These are phyloP conservation scores for Mechanitis mazaeus DNA, from an alignment of 2,888 invertebrate genomes.

Conservation along the genomic window DNA sequence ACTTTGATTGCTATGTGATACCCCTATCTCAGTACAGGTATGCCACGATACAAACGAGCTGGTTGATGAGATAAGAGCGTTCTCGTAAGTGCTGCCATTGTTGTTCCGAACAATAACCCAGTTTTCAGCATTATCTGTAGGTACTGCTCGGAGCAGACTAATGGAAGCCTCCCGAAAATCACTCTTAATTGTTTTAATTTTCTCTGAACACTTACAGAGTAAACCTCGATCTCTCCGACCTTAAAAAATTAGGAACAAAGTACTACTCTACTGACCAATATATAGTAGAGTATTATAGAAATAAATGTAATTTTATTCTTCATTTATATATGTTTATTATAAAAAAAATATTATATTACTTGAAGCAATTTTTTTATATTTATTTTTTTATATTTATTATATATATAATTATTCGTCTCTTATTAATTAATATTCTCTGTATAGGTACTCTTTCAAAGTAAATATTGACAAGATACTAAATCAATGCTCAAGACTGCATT, in stretches of 20 bases:
- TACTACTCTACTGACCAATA: too few species aligned
- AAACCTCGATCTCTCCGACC: background rate
- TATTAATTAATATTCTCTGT: too few species aligned
- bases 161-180: slow-evolving; percentile 56
- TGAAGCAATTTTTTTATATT: too few species aligned
- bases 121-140: slow-evolving; percentile 55
- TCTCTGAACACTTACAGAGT: slow-evolving; percentile 23
- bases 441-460: too few species aligned
- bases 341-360: too few species aligned
- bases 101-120: slow-evolving; percentile 60
- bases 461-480: background rate
- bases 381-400: too few species aligned
- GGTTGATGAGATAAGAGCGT: slow-evolving; percentile 60
- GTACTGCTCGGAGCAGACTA: slow-evolving; percentile 45
- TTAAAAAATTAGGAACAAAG: background rate
- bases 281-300: too few species aligned
- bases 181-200: slow-evolving; percentile 63
- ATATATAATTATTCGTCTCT: too few species aligned
- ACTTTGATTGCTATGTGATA: slow-evolving; percentile 15
- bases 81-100: slow-evolving; percentile 58
- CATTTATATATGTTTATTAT: too few species aligned
- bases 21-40: slow-evolving; percentile 1
- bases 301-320: too few species aligned
- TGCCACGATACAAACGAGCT: slow-evolving; percentile 52
- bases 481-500: slow-evolving; percentile 11